A percentile compares a stretch with the other conserved stretches of the same genome.
Evolutionary conservation across 2,113 vertebrate species (phyloP).

Genomic region (Leucoraja erinaceus): DNA sequence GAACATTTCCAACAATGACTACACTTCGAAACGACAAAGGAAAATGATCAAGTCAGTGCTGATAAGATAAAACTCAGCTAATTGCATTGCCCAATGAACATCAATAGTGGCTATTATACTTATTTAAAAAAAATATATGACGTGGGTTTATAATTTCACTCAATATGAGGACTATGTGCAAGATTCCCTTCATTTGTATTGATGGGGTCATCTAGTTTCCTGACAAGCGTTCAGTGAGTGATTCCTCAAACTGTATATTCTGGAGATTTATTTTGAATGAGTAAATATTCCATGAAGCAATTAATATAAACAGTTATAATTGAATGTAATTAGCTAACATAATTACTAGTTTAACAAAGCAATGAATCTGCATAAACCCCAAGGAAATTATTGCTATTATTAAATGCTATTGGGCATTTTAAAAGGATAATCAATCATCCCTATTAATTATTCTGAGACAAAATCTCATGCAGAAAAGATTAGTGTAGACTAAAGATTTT

Average conservation of each 20-base stretch:
- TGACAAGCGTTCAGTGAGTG: not conserved
- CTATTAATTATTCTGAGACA: not conserved
- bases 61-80: not conserved
- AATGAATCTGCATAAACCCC: slow-evolving; percentile 9
- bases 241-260: not conserved
- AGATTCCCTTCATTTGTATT: not conserved
- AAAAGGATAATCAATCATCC: not conserved
- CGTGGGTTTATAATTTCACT: not conserved
- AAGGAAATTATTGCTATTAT: slow-evolving; percentile 1
- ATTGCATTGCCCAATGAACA: not conserved
- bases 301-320: slow-evolving; percentile 16
- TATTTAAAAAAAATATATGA: not conserved
- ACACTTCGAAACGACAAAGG: not conserved
- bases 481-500: not conserved
- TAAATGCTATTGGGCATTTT: not conserved
- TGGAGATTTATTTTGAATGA: not conserved
- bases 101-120: not conserved
- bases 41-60: not conserved
- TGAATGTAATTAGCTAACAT: slow-evolving; percentile 26
- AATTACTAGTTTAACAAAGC: slow-evolving; percentile 18
- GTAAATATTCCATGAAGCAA: slow-evolving; percentile 4
- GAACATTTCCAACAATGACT: not conserved
- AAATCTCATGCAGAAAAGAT: not conserved
- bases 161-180: not conserved
- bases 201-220: not conserved